Evolutionary conservation across 2,888 invertebrate genomes (phyloP).

Genomic region (Sericinus montela): DNA sequence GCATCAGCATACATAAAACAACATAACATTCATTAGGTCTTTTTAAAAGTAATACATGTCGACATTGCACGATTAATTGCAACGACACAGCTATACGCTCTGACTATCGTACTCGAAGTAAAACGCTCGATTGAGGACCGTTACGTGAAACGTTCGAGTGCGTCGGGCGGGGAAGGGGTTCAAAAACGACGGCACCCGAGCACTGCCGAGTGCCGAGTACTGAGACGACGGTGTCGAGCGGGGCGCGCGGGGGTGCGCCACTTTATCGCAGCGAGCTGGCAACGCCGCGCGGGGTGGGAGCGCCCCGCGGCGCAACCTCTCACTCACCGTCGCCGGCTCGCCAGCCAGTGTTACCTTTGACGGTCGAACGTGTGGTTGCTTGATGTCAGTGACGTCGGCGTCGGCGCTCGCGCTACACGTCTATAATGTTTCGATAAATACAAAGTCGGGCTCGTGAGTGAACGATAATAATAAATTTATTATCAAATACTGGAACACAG

Average conservation of each 20-base stretch:
- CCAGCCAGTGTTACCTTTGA: slow-evolving; percentile 82
- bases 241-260: slow-evolving; percentile 77
- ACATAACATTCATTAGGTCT: neutral
- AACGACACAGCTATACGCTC: slow-evolving; percentile 26
- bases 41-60: neutral
- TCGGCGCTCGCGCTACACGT: slow-evolving; percentile 77
- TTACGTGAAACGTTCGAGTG: slow-evolving; percentile 76
- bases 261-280: slow-evolving; percentile 76
- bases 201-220: slow-evolving; percentile 67
- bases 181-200: slow-evolving; percentile 72
- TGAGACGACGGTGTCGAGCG: slow-evolving; percentile 69
- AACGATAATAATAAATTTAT: slow-evolving; percentile 70
- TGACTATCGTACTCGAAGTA: slow-evolving; percentile 67
- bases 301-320: slow-evolving; percentile 79
- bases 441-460: slow-evolving; percentile 74
- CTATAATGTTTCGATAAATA: slow-evolving; percentile 75
- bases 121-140: slow-evolving; percentile 79
- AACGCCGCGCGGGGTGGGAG: slow-evolving; percentile 76
- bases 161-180: slow-evolving; percentile 68
- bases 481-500: slow-evolving; percentile 84
- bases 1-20: neutral
- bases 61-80: slow-evolving; percentile 1
- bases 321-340: slow-evolving; percentile 79
- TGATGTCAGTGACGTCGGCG: slow-evolving; percentile 75
- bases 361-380: slow-evolving; percentile 74